Evolutionary conservation across 2,113 vertebrate species (phyloP).

Genomic region (Myotis brandtii): DNA sequence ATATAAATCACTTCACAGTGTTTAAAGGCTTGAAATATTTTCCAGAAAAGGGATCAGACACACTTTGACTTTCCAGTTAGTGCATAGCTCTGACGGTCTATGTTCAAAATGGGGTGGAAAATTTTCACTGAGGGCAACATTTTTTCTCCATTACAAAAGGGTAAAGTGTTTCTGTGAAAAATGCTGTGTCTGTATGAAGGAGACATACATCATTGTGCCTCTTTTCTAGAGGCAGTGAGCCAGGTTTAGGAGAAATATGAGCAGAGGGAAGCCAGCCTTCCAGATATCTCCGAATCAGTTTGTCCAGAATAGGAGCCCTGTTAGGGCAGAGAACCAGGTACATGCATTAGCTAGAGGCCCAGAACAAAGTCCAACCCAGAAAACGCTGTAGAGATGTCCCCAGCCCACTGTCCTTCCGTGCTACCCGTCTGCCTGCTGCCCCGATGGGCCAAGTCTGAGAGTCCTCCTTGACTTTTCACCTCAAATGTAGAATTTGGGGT

Average conservation of each 20-base stretch:
- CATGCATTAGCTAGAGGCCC: neutral
- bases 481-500: neutral
- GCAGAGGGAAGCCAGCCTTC: slow-evolving; percentile 24
- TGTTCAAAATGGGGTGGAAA: slow-evolving; percentile 75
- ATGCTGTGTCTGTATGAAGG: slow-evolving; percentile 70
- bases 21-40: slow-evolving; percentile 84
- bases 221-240: slow-evolving; percentile 54
- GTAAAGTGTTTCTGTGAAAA: slow-evolving; percentile 81
- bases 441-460: neutral
- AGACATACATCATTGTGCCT: slow-evolving; percentile 57
- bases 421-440: neutral
- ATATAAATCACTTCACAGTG: slow-evolving; percentile 79
- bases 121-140: slow-evolving; percentile 78
- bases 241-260: slow-evolving; percentile 47
- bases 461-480: neutral
- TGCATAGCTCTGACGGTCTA: slow-evolving; percentile 59
- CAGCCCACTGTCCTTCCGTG: neutral
- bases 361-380: neutral
- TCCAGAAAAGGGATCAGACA: slow-evolving; percentile 78
- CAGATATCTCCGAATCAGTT: neutral
- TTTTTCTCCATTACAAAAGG: slow-evolving; percentile 80
- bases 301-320: neutral
- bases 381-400: neutral
- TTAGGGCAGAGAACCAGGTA: neutral
- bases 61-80: slow-evolving; percentile 80